Evolutionary conservation across 2,888 invertebrate species (phyloP).

Genomic region (Drosophila algonquin): DNA sequence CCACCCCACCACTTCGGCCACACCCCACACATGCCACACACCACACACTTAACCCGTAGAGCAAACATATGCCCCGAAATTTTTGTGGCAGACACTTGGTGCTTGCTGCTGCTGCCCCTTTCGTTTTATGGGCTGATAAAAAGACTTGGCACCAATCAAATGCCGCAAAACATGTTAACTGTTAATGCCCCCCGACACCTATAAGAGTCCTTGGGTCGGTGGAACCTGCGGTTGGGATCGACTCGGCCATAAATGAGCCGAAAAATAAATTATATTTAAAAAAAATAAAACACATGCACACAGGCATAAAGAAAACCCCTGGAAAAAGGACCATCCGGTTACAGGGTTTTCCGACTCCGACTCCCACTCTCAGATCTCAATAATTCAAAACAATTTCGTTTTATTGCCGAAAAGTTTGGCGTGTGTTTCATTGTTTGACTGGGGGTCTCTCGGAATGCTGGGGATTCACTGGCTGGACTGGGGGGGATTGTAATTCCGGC

Average conservation of each 20-base stretch:
- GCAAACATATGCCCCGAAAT: conserved; percentile 23
- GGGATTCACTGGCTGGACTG: too few species aligned
- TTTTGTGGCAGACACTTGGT: conserved; percentile 21
- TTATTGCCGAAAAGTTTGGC: conserved; percentile 62
- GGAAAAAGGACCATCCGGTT: conserved; percentile 45
- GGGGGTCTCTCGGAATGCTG: conserved; percentile 21
- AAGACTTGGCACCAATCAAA: conserved; percentile 68
- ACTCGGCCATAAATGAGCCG: conserved; percentile 55
- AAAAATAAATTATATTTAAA: conserved; percentile 76
- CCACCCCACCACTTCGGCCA: not conserved
- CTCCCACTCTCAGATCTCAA: conserved; percentile 61
- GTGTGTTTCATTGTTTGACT: conserved; percentile 42
- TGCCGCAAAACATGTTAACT: conserved; percentile 75
- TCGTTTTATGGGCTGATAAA: conserved; percentile 67
- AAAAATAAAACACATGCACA: conserved; percentile 18
- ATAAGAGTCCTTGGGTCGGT: conserved; percentile 53
- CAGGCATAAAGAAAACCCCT: not conserved
- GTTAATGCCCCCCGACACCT: conserved; percentile 76
- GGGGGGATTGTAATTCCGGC: conserved; percentile 15
- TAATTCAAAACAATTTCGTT: conserved; percentile 79
- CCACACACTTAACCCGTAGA: conserved; percentile 12
- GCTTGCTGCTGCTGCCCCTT: conserved; percentile 24
- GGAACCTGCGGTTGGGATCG: conserved; percentile 3
- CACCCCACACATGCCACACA: not conserved
- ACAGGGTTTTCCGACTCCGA: not conserved